A percentile compares a stretch with the other conserved stretches of the same genome.
Evolutionary conservation across 1,140 invertebrate species (phyloP).

Genomic region (Drosophila littoralis): DNA sequence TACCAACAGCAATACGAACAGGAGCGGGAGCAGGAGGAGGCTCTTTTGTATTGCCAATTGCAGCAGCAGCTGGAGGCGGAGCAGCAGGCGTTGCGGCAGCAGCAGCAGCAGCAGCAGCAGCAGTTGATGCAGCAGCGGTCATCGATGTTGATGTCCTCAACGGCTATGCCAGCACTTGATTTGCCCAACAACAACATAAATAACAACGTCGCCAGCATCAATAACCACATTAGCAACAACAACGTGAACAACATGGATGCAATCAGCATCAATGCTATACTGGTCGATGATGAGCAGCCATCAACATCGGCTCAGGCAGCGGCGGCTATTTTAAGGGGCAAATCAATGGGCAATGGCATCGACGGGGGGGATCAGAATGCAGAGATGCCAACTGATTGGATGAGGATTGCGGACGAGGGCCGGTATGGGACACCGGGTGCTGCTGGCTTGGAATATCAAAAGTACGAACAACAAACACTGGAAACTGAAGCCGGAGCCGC

Average conservation of each 20-base stretch:
- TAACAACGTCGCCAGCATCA: constrained; percentile 39
- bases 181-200: constrained; percentile 48
- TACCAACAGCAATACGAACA: constrained; percentile 64
- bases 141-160: constrained; percentile 83
- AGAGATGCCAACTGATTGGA: constrained; percentile 84
- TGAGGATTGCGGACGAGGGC: constrained; percentile 84
- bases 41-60: constrained; percentile 70
- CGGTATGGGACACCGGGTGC: constrained; percentile 85
- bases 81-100: constrained; percentile 68
- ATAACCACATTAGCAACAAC: constrained; percentile 37
- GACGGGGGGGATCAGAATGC: constrained; percentile 53
- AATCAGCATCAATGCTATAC: constrained; percentile 74
- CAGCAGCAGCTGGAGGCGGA: constrained; percentile 41
- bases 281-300: constrained; percentile 74
- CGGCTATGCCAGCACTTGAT: constrained; percentile 71
- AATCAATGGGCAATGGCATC: constrained; percentile 52
- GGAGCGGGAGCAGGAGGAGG: constrained; percentile 54
- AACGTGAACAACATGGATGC: constrained; percentile 67
- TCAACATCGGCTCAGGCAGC: constrained; percentile 81
- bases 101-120: constrained; percentile 84
- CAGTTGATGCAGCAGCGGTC: constrained; percentile 81
- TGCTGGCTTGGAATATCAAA: constrained; percentile 84
- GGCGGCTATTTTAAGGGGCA: constrained; percentile 43
- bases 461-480: constrained; percentile 75
- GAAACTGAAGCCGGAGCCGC: constrained; percentile 47